Percentiles rank a stretch among this genome's conserved stretches.
Evolutionary conservation across 2,113 vertebrate genomes (phyloP).

Genomic region (Ia io): DNA sequence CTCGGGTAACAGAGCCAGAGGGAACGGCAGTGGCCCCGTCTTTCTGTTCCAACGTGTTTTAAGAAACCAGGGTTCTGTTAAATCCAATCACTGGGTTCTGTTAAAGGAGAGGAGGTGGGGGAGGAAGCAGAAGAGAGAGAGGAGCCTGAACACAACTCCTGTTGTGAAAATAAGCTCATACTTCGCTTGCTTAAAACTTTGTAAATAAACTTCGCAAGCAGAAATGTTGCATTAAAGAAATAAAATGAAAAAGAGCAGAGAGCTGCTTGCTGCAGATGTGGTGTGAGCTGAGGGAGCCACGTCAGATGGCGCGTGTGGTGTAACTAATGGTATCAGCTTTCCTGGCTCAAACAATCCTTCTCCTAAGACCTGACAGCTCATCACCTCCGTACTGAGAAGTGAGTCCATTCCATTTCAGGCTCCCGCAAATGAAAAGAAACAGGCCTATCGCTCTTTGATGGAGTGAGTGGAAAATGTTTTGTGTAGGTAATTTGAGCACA

Average conservation of each 20-base stretch:
- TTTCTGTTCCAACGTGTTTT: neutral
- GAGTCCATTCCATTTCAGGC: neutral
- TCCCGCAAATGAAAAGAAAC: slow-evolving; percentile 44
- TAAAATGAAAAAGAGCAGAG: neutral
- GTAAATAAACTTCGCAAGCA: neutral
- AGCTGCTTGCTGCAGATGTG: neutral
- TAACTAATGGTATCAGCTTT: neutral
- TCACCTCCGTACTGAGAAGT: neutral
- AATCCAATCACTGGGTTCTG: neutral
- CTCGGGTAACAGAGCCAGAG: neutral
- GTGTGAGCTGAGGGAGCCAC: neutral
- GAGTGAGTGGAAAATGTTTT: slow-evolving; percentile 43
- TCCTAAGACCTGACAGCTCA: neutral
- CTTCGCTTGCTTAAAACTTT: neutral
- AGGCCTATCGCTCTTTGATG: neutral
- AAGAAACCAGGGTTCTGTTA: neutral
- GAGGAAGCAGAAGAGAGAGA: neutral
- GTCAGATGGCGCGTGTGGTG: rapidly evolving
- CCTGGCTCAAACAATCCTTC: neutral
- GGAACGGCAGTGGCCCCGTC: no score
- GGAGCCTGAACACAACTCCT: neutral
- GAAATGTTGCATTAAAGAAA: neutral
- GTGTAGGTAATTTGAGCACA: slow-evolving; percentile 36
- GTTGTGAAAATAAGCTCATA: neutral
- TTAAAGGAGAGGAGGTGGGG: neutral